Conservation (phyloP, 2,113 vertebrate species). For the Henicopernis longicauda region DNA sequence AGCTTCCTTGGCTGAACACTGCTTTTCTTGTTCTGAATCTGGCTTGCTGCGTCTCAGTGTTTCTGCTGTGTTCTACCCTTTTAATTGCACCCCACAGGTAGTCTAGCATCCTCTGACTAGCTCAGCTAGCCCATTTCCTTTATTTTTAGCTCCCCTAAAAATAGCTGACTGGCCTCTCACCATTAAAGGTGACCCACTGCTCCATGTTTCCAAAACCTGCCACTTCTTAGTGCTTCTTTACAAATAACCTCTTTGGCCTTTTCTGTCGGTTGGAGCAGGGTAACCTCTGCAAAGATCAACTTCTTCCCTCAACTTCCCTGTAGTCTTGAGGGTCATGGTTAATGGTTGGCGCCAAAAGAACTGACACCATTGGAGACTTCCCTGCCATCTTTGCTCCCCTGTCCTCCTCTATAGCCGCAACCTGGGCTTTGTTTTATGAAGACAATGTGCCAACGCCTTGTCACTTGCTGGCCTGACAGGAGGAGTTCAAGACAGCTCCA, state of each 20-base stretch:
- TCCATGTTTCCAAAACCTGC: background rate
- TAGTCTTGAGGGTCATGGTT: background rate
- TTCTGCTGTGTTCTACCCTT: background rate
- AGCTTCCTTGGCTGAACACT: background rate
- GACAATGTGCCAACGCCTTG: background rate
- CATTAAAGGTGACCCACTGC: background rate
- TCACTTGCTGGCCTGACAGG: background rate
- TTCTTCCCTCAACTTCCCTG: background rate
- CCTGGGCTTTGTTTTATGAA: background rate
- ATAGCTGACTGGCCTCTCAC: constrained; percentile 6
- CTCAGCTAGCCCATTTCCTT: constrained; percentile 15
- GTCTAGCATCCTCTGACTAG: background rate
- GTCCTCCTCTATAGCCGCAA: background rate
- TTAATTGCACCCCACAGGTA: constrained; percentile 18
- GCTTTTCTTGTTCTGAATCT: background rate
- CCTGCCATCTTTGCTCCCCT: background rate
- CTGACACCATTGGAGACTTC: background rate
- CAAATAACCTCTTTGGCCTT: background rate
- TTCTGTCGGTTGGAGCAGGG: background rate
- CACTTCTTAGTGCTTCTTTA: background rate
- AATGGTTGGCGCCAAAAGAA: background rate
- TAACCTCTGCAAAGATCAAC: background rate
- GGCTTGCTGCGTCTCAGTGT: background rate
- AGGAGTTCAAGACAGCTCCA: background rate
- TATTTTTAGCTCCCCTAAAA: constrained; percentile 43